Evolutionary conservation across 1,140 invertebrate genomes (phyloP).

Genomic region (Drosophila novamexicana): DNA sequence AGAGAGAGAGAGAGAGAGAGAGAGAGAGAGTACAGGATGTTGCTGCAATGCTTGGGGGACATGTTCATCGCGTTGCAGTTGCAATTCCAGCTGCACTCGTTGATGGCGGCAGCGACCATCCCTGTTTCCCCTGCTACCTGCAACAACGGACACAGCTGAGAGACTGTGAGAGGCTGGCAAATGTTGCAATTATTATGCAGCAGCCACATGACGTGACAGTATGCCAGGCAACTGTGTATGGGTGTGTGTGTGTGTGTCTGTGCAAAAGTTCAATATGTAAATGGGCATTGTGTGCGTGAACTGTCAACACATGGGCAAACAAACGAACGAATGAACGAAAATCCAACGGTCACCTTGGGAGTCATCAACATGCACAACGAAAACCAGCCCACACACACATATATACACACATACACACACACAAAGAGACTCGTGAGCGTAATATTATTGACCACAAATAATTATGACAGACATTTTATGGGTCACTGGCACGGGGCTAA

Average conservation of each 20-base stretch:
- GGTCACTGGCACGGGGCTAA: constrained; percentile 54
- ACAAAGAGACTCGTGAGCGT: not conserved
- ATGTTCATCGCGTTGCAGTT: constrained; percentile 50
- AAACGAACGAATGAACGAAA: constrained; percentile 50
- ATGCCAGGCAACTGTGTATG: constrained; percentile 29
- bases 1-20: not conserved
- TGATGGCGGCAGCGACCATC: constrained; percentile 26
- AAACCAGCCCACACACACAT: constrained; percentile 14
- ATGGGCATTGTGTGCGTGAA: constrained; percentile 46
- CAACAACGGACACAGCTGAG: constrained; percentile 59
- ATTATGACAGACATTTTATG: constrained; percentile 71
- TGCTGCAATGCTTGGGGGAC: constrained; percentile 57
- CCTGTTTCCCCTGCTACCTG: constrained; percentile 32
- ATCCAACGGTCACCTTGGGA: constrained; percentile 80
- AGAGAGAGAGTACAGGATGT: too few species aligned
- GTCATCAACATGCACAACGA: constrained; percentile 58
- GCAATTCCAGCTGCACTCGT: constrained; percentile 39
- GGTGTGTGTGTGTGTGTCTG: constrained; percentile 25
- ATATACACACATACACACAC: constrained; percentile 10
- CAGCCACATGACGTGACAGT: constrained; percentile 52
- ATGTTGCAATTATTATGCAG: constrained; percentile 79
- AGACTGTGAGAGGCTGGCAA: constrained; percentile 59
- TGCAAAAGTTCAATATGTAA: constrained; percentile 50
- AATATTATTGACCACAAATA: constrained; percentile 58
- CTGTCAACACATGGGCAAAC: constrained; percentile 75